Conservation (phyloP, 2,113 vertebrate species). For the Nematolebias whitei region DNA sequence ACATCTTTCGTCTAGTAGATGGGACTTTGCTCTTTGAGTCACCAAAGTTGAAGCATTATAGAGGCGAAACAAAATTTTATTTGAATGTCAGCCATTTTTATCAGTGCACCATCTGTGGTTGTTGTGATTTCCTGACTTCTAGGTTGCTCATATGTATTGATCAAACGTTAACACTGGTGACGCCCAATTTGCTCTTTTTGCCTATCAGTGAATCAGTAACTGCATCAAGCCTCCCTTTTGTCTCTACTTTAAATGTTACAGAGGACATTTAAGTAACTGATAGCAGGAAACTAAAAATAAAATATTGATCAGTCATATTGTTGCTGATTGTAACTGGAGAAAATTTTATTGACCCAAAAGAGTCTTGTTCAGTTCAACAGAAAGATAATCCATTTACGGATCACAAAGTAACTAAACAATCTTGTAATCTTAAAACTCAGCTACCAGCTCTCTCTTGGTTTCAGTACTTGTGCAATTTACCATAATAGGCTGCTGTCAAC, state of each 20-base stretch:
- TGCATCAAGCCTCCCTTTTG: slow-evolving; percentile 4
- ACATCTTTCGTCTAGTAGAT: slow-evolving; percentile 27
- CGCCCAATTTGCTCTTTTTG: slow-evolving; percentile 6
- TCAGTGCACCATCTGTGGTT: slow-evolving; percentile 60
- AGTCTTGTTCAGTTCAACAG: neutral
- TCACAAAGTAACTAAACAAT: neutral
- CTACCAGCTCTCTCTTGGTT: neutral
- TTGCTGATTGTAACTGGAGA: too few species aligned
- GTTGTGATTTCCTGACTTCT: slow-evolving; percentile 54
- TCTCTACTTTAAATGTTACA: slow-evolving; percentile 1
- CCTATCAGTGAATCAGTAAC: slow-evolving; percentile 9
- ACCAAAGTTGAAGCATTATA: slow-evolving; percentile 26
- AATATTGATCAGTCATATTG: too few species aligned
- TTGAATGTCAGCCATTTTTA: slow-evolving; percentile 67
- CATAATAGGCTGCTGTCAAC: slow-evolving; percentile 8
- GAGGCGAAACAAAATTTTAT: slow-evolving; percentile 50
- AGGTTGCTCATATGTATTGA: slow-evolving; percentile 35
- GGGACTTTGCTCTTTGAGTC: slow-evolving; percentile 34
- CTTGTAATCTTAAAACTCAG: neutral
- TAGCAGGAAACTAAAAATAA: neutral
- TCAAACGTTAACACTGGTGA: slow-evolving; percentile 30
- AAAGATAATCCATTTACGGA: neutral
- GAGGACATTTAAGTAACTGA: neutral
- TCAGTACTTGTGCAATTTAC: slow-evolving; percentile 1
- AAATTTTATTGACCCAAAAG: neutral